These are phyloP conservation scores for Rhincodon typus DNA, from an alignment of 2,797 vertebrate genomes.

Conservation along the genomic window DNA sequence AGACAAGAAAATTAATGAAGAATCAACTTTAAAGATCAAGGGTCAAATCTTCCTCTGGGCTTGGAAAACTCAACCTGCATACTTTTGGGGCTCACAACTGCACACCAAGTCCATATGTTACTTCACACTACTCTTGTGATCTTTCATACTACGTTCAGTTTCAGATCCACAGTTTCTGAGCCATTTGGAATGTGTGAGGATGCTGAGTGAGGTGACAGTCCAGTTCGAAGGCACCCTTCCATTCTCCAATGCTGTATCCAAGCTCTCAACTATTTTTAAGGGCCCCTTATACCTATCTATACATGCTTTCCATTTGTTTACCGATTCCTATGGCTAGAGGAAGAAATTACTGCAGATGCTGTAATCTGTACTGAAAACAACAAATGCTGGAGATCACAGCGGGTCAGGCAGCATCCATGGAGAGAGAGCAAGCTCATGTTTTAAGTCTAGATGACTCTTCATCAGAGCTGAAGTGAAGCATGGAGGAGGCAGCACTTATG, in stretches of 20 bases:
- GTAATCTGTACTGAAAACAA: too few relatives aligned
- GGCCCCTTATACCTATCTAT: neutral
- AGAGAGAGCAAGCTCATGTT: too few relatives aligned
- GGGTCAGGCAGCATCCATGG: too few relatives aligned
- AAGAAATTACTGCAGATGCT: too few relatives aligned
- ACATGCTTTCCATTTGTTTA: neutral
- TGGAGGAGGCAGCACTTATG: too few relatives aligned
- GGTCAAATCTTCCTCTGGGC: neutral
- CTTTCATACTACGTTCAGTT: neutral
- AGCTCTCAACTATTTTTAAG: neutral
- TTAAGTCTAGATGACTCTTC: too few relatives aligned
- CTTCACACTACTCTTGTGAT: neutral
- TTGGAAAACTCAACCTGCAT: neutral
- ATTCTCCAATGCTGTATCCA: neutral
- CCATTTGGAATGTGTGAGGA: neutral
- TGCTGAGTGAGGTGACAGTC: neutral
- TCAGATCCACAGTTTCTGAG: neutral
- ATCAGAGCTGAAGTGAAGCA: too few relatives aligned
- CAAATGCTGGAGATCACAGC: too few relatives aligned
- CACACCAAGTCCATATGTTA: neutral
- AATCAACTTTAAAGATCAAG: neutral
- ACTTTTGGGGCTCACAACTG: neutral
- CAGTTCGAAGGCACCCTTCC: neutral
- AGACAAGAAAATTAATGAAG: neutral
- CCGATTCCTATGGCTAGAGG: too few relatives aligned